Evolutionary conservation across 2,888 invertebrate species (phyloP).

Genomic region (Netelia inedita): DNA sequence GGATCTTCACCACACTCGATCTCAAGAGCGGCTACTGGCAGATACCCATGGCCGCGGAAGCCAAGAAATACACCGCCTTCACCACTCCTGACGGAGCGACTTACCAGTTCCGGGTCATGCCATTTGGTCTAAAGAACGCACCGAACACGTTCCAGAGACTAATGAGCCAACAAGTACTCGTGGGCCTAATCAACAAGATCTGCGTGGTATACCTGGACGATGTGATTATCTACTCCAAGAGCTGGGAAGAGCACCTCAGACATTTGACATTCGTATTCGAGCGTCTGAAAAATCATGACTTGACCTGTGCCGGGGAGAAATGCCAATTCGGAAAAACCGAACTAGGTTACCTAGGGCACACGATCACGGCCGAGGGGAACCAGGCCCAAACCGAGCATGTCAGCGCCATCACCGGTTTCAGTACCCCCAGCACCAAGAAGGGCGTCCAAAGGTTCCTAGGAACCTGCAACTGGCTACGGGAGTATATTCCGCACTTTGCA

Average conservation of each 20-base stretch:
- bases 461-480: constrained; percentile 58
- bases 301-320: constrained; percentile 44
- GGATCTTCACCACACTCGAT: constrained; percentile 75
- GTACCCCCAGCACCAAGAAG: background rate
- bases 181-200: constrained; percentile 65
- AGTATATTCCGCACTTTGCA: constrained; percentile 36
- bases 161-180: constrained; percentile 70
- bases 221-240: constrained; percentile 71
- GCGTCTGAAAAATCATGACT: constrained; percentile 52
- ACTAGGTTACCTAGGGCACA: constrained; percentile 57
- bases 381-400: background rate
- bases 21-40: constrained; percentile 78
- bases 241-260: constrained; percentile 62
- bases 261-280: constrained; percentile 69
- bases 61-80: constrained; percentile 73
- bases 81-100: constrained; percentile 72
- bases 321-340: constrained; percentile 54
- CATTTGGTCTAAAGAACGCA: too few relatives aligned
- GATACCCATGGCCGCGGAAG: constrained; percentile 70
- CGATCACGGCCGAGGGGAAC: constrained; percentile 32
- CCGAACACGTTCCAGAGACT: constrained; percentile 76
- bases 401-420: background rate
- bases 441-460: constrained; percentile 23
- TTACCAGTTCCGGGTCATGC: constrained; percentile 76
- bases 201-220: constrained; percentile 76